Evolutionary conservation across 2,888 invertebrate genomes (phyloP).

Genomic region (Phasia obesa): DNA sequence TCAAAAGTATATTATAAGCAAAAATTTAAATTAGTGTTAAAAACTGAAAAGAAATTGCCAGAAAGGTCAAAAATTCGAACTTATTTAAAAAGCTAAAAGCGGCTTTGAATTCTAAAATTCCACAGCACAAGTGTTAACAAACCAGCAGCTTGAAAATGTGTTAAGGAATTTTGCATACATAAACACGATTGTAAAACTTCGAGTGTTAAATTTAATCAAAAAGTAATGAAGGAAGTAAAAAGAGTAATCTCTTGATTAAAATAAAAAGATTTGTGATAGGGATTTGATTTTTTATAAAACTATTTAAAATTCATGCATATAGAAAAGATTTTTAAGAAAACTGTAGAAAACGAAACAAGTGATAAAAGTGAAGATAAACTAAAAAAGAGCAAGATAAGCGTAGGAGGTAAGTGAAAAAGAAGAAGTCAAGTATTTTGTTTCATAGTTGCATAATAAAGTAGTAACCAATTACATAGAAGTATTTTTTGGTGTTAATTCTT

Average conservation of each 20-base stretch:
- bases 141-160: neutral
- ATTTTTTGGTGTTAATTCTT: no score
- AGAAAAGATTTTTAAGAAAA: slow-evolving; percentile 30
- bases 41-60: neutral
- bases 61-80: neutral
- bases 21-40: neutral
- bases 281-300: neutral
- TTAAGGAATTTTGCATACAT: neutral
- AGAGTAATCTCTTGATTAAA: neutral
- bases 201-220: neutral
- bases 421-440: slow-evolving; percentile 42
- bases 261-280: neutral
- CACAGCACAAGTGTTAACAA: neutral
- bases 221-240: neutral
- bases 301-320: slow-evolving; percentile 9
- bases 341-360: slow-evolving; percentile 38
- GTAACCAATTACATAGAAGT: neutral
- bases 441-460: slow-evolving; percentile 53
- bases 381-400: slow-evolving; percentile 46
- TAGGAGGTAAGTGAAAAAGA: slow-evolving; percentile 63
- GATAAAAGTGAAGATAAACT: slow-evolving; percentile 48
- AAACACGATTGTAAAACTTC: neutral
- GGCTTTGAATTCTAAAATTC: neutral
- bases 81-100: neutral
- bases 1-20: neutral